Conservation (phyloP, 2,888 invertebrate species). For the Lucinisca nassula region DNA sequence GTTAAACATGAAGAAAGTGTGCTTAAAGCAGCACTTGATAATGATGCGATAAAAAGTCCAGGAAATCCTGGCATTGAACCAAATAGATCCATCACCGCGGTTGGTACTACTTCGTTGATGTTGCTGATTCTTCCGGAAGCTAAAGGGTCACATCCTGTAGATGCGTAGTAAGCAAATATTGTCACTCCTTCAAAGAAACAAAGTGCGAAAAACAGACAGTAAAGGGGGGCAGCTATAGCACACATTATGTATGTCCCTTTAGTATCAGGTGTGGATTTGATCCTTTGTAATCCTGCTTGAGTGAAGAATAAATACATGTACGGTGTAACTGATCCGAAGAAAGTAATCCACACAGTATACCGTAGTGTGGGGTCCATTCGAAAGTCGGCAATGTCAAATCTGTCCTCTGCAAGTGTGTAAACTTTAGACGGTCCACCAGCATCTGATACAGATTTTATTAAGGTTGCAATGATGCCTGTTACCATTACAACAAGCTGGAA, state of each 20-base stretch:
- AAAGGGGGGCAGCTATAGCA: conserved; percentile 32
- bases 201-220: background rate
- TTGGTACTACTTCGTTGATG: conserved; percentile 44
- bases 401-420: conserved; percentile 9
- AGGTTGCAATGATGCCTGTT: conserved; percentile 37
- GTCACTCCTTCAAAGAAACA: conserved; percentile 30
- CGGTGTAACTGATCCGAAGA: conserved; percentile 25
- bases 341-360: conserved; percentile 37
- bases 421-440: conserved; percentile 22
- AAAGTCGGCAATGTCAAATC: conserved; percentile 22
- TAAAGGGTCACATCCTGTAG: conserved; percentile 48
- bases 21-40: conserved; percentile 53
- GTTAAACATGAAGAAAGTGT: conserved; percentile 47
- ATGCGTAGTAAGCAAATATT: conserved; percentile 44
- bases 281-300: conserved; percentile 44
- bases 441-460: conserved; percentile 18
- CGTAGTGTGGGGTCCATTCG: conserved; percentile 39
- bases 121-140: conserved; percentile 26
- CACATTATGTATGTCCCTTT: conserved; percentile 20
- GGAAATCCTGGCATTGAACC: conserved; percentile 32
- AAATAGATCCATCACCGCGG: conserved; percentile 41
- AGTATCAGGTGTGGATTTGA: conserved; percentile 34
- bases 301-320: conserved; percentile 15
- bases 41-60: conserved; percentile 48
- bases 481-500: conserved; percentile 48